Evolutionary conservation across 2,113 vertebrate genomes (phyloP), one percentile per base, ranked within the genome.

Genomic region (Pionites leucogaster): DNA sequence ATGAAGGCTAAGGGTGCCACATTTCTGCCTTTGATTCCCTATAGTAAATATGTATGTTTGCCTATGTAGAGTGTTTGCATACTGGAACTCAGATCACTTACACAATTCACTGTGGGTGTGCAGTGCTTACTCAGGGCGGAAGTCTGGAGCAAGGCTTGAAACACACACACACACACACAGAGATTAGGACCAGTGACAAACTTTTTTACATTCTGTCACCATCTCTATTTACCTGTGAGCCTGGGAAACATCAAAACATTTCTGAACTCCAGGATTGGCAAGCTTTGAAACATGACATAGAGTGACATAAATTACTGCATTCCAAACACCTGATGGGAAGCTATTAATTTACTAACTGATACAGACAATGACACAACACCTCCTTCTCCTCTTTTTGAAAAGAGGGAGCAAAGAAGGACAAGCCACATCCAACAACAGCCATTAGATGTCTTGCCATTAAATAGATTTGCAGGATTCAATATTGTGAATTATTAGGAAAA

Each of bases 71-170:
- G 12, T 5, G 27, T 25, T 41, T 7, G 29, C 19, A 24, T 17
- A 41, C 15, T 31, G 50, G 23, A 82, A 41, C 44, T 63, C 35
- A 47, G 14, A 22, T 14, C 33, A 50, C 7, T 22, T 50, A 41
- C 4, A 23, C 23, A 29, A 6, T 6, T 55, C 0, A 0, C n/a
- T 41, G 31, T 10, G 12, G 14, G 27, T 3, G 0, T 2, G 2
- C 33, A 24, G 13, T 65, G 49, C 28, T 74, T 24, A 35, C 0
- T 0, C 25, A 6, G 13, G 19, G 13, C 10, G 35, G 35, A 55
- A 6, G 55, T 39, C 29, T 57, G 75, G 63, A 70, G 37, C 17
- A 47, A 11, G 29, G 13, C n/a, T 33, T 59, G 41, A 15, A n/a
- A 20, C 44, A 27, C 25, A 52, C 52, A 17, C 22, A 19, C 7